These are phyloP conservation scores for Coreius guichenoti DNA, from an alignment of 2,797 vertebrate genomes.

Conservation along the genomic window DNA sequence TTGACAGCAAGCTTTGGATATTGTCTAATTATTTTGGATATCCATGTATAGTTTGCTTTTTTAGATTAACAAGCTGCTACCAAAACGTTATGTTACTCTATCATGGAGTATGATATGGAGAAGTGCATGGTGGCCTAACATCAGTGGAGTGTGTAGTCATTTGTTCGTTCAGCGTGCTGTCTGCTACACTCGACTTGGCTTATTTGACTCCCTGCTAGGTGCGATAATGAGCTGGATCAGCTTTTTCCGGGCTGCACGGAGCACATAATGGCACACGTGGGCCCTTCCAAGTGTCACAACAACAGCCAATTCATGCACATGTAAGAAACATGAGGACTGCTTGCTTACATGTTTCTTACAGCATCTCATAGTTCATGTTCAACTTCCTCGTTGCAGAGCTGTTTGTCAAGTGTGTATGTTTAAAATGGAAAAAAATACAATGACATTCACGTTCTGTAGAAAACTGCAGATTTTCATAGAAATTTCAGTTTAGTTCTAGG, in stretches of 20 bases:
- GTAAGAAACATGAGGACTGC: background rate
- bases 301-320: background rate
- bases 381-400: background rate
- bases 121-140: background rate
- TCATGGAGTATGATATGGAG: background rate
- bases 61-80: background rate
- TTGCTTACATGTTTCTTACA: background rate
- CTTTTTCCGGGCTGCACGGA: slow-evolving; percentile 7
- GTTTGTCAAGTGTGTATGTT: background rate
- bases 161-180: slow-evolving; percentile 7
- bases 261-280: slow-evolving; percentile 25
- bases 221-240: slow-evolving; percentile 56
- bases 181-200: slow-evolving; percentile 18
- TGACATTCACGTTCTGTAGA: no score
- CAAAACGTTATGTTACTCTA: background rate
- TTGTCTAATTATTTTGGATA: background rate
- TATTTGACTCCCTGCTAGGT: slow-evolving; percentile 33
- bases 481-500: background rate
- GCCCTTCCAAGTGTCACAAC: slow-evolving; percentile 25
- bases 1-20: background rate
- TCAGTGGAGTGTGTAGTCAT: slow-evolving; percentile 8
- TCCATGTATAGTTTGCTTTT: background rate
- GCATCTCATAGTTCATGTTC: background rate
- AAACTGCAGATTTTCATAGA: background rate
- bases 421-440: background rate